These are phyloP conservation scores for Poeciliopsis paucimaculata DNA, from an alignment of 2,797 vertebrate species.

Conservation along the genomic window DNA sequence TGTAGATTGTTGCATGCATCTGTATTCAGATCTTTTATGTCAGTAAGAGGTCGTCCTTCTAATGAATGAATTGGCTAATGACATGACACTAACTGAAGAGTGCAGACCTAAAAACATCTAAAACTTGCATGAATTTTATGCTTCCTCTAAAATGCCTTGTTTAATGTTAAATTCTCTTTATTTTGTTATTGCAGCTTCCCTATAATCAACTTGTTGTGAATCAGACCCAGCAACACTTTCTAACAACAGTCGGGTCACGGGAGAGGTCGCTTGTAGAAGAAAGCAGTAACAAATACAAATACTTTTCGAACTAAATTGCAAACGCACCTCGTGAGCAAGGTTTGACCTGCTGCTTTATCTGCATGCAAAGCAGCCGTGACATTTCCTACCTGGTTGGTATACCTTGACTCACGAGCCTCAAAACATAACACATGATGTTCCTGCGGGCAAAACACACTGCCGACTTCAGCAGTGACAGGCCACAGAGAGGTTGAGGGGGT, in stretches of 20 bases:
- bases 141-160: not conserved
- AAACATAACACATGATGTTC: too few species aligned
- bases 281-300: not conserved
- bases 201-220: not conserved
- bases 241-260: not conserved
- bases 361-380: not conserved
- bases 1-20: not conserved
- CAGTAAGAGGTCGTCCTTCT: not conserved
- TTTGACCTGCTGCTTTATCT: constrained; percentile 1
- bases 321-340: not conserved
- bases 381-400: not conserved
- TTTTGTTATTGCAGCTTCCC: not conserved
- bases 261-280: not conserved
- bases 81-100: not conserved
- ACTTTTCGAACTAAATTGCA: not conserved
- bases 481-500: not conserved
- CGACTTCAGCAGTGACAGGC: not conserved
- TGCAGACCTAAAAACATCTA: too few species aligned
- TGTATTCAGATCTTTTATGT: not conserved
- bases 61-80: not conserved
- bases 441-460: not conserved
- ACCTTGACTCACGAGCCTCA: not conserved
- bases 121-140: not conserved
- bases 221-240: not conserved
- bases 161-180: constrained; percentile 5